Conservation (phyloP, 2,888 invertebrate genomes). For the Caenorhabditis sp. region DNA sequence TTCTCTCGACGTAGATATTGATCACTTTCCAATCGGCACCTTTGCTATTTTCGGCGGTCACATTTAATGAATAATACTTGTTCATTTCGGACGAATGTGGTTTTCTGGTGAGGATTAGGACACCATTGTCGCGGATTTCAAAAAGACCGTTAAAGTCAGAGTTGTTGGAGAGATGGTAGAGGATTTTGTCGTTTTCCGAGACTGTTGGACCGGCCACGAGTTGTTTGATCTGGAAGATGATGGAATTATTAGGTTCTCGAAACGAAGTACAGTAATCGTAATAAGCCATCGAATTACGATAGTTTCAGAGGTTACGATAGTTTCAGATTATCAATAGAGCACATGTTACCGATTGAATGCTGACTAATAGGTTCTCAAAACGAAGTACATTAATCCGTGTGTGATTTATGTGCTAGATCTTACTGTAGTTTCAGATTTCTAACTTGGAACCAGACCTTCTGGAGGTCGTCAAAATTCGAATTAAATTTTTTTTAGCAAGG, state of each 20-base stretch:
- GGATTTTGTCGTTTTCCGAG: conserved; percentile 10
- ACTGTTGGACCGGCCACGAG: conserved; percentile 26
- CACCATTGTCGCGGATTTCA: conserved; percentile 48
- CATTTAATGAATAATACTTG: conserved; percentile 48
- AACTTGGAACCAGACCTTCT: too few relatives aligned
- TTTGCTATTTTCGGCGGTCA: conserved; percentile 55
- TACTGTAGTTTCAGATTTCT: too few relatives aligned
- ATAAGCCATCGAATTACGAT: too few relatives aligned
- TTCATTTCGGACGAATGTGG: conserved; percentile 53
- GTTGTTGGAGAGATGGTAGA: conserved; percentile 18
- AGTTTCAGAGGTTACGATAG: too few relatives aligned
- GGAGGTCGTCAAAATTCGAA: too few relatives aligned
- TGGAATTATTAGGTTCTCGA: neutral
- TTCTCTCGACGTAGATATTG: conserved; percentile 32
- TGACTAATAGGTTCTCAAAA: too few relatives aligned
- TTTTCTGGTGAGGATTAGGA: conserved; percentile 42
- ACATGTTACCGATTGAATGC: too few relatives aligned
- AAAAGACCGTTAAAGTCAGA: conserved; percentile 8
- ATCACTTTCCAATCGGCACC: conserved; percentile 48
- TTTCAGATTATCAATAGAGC: too few relatives aligned
- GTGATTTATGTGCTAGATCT: too few relatives aligned
- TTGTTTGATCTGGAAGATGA: conserved; percentile 6
- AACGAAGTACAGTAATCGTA: neutral
- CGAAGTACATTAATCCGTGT: too few relatives aligned
- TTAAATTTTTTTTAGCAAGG: too few relatives aligned